phyloP scores from a whole-genome alignment of 2,888 invertebrate species.

The Encarsia formosa region DNA sequence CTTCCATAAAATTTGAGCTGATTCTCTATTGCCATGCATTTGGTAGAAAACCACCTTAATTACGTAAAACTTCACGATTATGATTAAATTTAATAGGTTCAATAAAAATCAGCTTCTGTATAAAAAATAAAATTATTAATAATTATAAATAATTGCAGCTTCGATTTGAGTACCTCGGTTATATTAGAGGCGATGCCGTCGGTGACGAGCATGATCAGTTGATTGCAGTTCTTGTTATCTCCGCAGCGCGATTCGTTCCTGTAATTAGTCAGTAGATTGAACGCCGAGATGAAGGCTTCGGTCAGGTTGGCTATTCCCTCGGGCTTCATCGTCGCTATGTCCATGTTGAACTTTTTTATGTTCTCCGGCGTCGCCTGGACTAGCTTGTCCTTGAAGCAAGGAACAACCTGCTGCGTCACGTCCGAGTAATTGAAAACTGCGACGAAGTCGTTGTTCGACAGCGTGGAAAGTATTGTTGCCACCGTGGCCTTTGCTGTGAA shows the following conservation, averaged over 20 bases:
- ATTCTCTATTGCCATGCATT: neutral
- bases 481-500: constrained; percentile 61
- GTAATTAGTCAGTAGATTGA: constrained; percentile 69
- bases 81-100: too few species aligned
- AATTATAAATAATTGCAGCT: neutral
- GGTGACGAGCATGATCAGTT: constrained; percentile 93
- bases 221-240: constrained; percentile 73
- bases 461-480: constrained; percentile 82
- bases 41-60: too few species aligned
- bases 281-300: constrained; percentile 77
- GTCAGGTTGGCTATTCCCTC: constrained; percentile 82
- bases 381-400: constrained; percentile 78
- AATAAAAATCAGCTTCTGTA: too few species aligned
- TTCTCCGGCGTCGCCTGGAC: constrained; percentile 89
- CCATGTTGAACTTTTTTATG: constrained; percentile 67
- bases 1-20: neutral
- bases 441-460: constrained; percentile 97
- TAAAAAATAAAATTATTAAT: neutral
- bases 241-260: constrained; percentile 57
- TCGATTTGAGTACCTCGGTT: constrained; percentile 56
- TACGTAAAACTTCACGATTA: too few species aligned
- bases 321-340: constrained; percentile 64
- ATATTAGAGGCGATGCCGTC: constrained; percentile 89
- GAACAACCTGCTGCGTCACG: constrained; percentile 68
- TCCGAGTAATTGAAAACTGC: constrained; percentile 84